A percentile compares a stretch with the other conserved stretches of the same genome.
phyloP scores from a whole-genome alignment of 2,888 invertebrate genomes.

The Callimorpha dominula region DNA sequence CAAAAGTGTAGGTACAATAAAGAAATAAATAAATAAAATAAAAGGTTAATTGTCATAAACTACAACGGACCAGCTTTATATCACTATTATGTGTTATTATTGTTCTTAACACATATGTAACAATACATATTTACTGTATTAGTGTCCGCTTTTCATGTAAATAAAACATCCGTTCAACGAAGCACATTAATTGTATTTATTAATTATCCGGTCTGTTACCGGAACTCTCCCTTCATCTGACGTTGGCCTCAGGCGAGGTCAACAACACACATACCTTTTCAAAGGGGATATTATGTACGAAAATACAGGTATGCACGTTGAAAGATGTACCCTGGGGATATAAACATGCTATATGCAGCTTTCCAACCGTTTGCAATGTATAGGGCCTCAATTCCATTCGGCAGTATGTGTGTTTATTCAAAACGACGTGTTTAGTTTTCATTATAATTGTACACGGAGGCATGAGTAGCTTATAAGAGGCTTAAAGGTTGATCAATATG shows the following conservation, averaged over 20 bases:
- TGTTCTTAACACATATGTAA: not conserved
- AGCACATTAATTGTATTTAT: conserved; percentile 13
- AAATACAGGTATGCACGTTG: conserved; percentile 14
- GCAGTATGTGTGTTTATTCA: not conserved
- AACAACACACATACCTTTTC: conserved; percentile 8
- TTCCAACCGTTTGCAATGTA: not conserved
- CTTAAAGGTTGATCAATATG: not conserved
- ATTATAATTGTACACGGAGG: not conserved
- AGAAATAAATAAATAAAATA: no score
- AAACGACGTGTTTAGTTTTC: conserved; percentile 4
- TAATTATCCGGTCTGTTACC: conserved; percentile 12
- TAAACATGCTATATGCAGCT: conserved; percentile 7
- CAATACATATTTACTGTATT: not conserved
- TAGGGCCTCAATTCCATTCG: conserved; percentile 6
- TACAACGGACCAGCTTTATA: no score
- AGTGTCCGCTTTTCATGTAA: not conserved
- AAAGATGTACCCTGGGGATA: conserved; percentile 20
- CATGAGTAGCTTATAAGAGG: no score
- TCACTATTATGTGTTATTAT: no score
- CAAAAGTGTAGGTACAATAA: no score
- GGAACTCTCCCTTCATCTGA: conserved; percentile 7
- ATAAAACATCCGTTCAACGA: not conserved
- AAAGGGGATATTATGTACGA: conserved; percentile 7
- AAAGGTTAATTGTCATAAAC: no score
- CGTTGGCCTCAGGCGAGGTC: conserved; percentile 17